Evolutionary conservation across 53 echinoderm and acorn worm species (phyloP).

Genomic region (Pentamera pediparva): DNA sequence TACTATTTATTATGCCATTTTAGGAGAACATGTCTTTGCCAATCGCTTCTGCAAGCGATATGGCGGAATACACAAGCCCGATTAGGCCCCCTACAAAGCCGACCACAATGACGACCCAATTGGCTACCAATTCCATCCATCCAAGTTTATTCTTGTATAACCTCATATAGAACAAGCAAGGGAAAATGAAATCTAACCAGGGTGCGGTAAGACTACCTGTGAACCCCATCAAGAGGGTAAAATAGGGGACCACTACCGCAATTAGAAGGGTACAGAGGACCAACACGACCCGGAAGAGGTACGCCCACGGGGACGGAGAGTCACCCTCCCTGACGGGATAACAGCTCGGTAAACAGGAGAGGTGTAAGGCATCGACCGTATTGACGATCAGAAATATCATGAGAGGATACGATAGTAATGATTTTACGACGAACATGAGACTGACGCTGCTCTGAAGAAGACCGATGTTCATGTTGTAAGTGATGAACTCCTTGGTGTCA

Average conservation of each 20-base stretch:
- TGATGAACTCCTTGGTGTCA: slow-evolving; percentile 86
- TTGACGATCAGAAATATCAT: slow-evolving; percentile 92
- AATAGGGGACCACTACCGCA: slow-evolving; percentile 86
- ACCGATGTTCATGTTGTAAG: slow-evolving; percentile 88
- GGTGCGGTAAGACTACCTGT: slow-evolving; percentile 88
- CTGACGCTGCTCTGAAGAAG: slow-evolving; percentile 74
- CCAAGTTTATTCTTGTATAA: slow-evolving; percentile 47
- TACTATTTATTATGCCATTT: too few species aligned
- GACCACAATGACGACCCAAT: slow-evolving; percentile 60
- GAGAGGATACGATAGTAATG: slow-evolving; percentile 81
- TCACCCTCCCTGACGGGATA: slow-evolving; percentile 39
- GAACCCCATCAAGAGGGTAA: slow-evolving; percentile 88
- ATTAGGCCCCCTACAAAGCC: slow-evolving; percentile 62
- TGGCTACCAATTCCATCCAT: slow-evolving; percentile 41
- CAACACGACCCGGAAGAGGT: slow-evolving; percentile 71
- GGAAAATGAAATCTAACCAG: slow-evolving; percentile 97
- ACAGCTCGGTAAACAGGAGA: slow-evolving; percentile 67
- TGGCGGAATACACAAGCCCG: slow-evolving; percentile 69
- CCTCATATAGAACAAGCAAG: slow-evolving; percentile 83
- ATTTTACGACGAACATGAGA: slow-evolving; percentile 86
- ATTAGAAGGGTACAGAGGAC: slow-evolving; percentile 71
- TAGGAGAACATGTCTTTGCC: slow-evolving; percentile 37
- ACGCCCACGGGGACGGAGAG: slow-evolving; percentile 77
- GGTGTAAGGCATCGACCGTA: slow-evolving; percentile 76
- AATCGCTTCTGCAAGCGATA: slow-evolving; percentile 55